These are phyloP conservation scores for Lasioglossum figueresi DNA, from an alignment of 2,888 invertebrate species.

Conservation along the genomic window DNA sequence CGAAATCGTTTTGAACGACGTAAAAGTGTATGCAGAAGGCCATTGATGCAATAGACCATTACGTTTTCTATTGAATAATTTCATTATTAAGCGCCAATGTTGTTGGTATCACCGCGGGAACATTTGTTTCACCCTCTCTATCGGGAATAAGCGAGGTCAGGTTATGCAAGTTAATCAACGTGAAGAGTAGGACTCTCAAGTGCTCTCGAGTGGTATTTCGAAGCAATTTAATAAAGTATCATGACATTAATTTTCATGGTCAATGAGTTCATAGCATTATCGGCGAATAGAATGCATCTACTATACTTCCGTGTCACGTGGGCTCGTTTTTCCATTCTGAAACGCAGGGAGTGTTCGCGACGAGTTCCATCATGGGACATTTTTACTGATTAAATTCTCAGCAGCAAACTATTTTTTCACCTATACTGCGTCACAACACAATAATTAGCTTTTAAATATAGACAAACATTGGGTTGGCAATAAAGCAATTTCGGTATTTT, in stretches of 20 bases:
- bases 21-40: background rate
- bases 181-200: constrained; percentile 23
- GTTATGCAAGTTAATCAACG: constrained; percentile 26
- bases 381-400: background rate
- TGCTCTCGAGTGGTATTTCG: constrained; percentile 18
- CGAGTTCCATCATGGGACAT: background rate
- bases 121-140: constrained; percentile 22
- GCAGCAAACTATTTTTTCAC: background rate
- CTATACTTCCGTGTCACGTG: background rate
- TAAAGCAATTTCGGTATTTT: no score
- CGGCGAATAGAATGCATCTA: background rate
- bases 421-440: background rate
- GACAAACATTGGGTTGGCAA: no score
- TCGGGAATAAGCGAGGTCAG: constrained; percentile 16
- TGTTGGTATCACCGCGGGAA: constrained; percentile 37
- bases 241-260: constrained; percentile 2
- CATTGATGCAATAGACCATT: background rate
- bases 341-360: background rate
- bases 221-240: constrained; percentile 12
- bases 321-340: background rate
- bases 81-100: constrained; percentile 21
- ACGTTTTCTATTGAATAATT: constrained; percentile 38
- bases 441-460: no score
- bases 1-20: background rate
- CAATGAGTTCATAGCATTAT: background rate